A percentile compares a stretch with the other conserved stretches of the same genome.
Conservation (phyloP, 1,140 invertebrate genomes). For the Orussus abietinus region DNA sequence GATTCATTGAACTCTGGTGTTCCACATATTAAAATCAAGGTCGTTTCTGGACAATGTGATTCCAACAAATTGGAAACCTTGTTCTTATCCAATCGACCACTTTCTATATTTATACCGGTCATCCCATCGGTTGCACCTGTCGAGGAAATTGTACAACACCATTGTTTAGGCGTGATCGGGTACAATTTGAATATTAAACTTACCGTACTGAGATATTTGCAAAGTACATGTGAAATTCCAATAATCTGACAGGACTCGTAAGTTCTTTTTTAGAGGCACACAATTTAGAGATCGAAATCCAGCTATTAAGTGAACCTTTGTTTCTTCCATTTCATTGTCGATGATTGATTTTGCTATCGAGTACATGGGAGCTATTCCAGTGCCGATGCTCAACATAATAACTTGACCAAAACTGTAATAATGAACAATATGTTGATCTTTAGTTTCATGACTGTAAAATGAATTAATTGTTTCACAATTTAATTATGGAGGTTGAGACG, state of each 20-base stretch:
- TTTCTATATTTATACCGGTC: constrained; percentile 33
- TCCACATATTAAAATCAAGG: constrained; percentile 45
- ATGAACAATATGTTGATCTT: constrained; percentile 3
- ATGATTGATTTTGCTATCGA: constrained; percentile 53
- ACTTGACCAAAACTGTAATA: constrained; percentile 41
- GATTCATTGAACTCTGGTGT: constrained; percentile 36
- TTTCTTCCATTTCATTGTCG: constrained; percentile 58
- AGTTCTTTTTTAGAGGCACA: constrained; percentile 52
- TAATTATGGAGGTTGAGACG: too few species aligned
- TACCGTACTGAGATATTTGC: constrained; percentile 47
- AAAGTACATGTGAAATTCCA: constrained; percentile 60
- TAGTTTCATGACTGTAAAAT: not conserved
- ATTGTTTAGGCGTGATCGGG: too few species aligned
- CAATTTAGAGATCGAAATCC: constrained; percentile 49
- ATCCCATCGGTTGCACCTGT: constrained; percentile 1
- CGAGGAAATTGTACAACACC: constrained; percentile 4
- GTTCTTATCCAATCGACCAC: constrained; percentile 24
- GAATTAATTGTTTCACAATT: constrained; percentile 2
- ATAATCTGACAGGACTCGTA: constrained; percentile 51
- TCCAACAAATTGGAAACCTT: constrained; percentile 23
- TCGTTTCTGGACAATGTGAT: constrained; percentile 18
- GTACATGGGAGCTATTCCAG: constrained; percentile 61
- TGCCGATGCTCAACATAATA: constrained; percentile 59
- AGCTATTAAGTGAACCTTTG: constrained; percentile 50
- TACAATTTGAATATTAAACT: constrained; percentile 10